Base-by-base conservation (phyloP, 1,140 invertebrate species). In the Holotrichia oblita region DNA sequence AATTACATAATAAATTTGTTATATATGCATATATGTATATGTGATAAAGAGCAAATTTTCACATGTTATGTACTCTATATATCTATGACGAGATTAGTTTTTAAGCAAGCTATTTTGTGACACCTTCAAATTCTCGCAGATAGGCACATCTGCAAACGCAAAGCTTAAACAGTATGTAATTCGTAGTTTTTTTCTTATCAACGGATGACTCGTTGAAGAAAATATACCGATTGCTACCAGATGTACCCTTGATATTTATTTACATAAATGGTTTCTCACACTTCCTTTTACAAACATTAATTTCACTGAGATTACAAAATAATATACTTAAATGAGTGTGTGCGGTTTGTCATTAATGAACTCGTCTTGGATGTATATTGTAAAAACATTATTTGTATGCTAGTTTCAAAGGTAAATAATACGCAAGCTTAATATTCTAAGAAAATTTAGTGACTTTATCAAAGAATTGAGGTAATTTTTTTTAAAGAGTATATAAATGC, bases 221-320 rank as follows among this genome's bases (percentile, higher is more conserved):
- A 17, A 55, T 55, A 3, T 55, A n/a, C 2, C 27, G 4, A 55
- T 55, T n/a, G 14, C 48, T 55, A 17, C 48, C 48, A 55, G 48
- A 55, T 55, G 48, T 55, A 55, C 48, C 48, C 48, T 44, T 44
- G 48, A 55, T 55, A 17, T 55, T 55, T 55, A 14, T 55, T 55
- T 55, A 17, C 48, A 55, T 55, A 17, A 55, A 55, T 14, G 17
- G 48, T 55, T 55, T 55, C 48, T 55, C 48, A 55, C 48, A 55
- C 14, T 55, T 55, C 48, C 48, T n/a, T 14, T 17, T 55, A 55
- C 14, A 6, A 55, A 55, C 17, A 55, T 1, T 6, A 55, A 55
- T 55, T 55, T 55, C 17, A 55, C 48, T n/a, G n/a, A 55, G 48
- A 55, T 55, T 55, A 17, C n/a, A 55, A 55, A 14, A 17, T 17